Percentiles rank a stretch among this genome's conserved stretches.
Conservation (phyloP, 1,140 invertebrate genomes). For the Oppia nitens region DNA sequence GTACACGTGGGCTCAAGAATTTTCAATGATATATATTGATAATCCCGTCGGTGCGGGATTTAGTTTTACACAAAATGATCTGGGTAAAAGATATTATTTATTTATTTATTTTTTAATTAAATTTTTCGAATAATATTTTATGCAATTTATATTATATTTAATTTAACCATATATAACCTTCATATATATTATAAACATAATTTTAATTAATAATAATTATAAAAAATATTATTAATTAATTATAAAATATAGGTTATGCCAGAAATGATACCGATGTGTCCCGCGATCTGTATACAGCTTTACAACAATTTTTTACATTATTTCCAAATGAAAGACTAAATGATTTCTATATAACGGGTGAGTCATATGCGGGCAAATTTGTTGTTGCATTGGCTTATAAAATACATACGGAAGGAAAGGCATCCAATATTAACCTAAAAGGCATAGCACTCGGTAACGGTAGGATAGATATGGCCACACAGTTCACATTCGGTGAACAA, state of each 20-base stretch:
- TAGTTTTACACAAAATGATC: slow-evolving; percentile 18
- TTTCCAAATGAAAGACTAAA: slow-evolving; percentile 20
- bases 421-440: slow-evolving; percentile 25
- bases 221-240: slow-evolving; percentile 34
- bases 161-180: slow-evolving; percentile 51
- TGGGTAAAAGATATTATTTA: not conserved
- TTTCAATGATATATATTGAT: slow-evolving; percentile 65
- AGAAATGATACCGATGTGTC: slow-evolving; percentile 19
- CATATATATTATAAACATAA: slow-evolving; percentile 61
- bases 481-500: slow-evolving; percentile 58
- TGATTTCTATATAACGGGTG: slow-evolving; percentile 24
- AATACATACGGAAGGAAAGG: slow-evolving; percentile 41
- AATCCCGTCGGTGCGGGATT: slow-evolving; percentile 58
- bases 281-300: slow-evolving; percentile 18
- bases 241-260: slow-evolving; percentile 5
- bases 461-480: slow-evolving; percentile 56
- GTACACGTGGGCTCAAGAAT: slow-evolving; percentile 51
- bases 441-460: slow-evolving; percentile 71
- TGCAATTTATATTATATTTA: slow-evolving; percentile 66
- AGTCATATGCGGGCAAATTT: slow-evolving; percentile 37
- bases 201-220: slow-evolving; percentile 59
- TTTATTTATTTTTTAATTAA: not conserved
- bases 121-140: slow-evolving; percentile 23
- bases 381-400: slow-evolving; percentile 56
- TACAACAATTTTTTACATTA: slow-evolving; percentile 21